phyloP scores from a whole-genome alignment of 2,888 invertebrate genomes.

The Furcula furcula region DNA sequence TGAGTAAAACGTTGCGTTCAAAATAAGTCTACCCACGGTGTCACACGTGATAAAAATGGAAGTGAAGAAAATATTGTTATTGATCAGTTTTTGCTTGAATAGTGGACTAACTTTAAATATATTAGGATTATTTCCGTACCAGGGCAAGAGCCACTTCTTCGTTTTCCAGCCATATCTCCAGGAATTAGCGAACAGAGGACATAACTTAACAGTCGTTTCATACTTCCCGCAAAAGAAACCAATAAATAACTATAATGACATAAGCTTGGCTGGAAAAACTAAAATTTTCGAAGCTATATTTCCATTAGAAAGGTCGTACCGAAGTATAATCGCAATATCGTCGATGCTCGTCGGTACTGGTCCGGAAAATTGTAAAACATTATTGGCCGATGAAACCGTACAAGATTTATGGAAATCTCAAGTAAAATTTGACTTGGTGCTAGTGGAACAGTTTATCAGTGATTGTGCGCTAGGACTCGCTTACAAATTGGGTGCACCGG shows the following conservation, averaged over 20 bases:
- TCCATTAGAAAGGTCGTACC: slow-evolving; percentile 40
- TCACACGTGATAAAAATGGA: slow-evolving; percentile 16
- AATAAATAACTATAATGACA: slow-evolving; percentile 52
- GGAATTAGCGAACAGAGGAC: slow-evolving; percentile 82
- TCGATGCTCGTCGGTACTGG: slow-evolving; percentile 39
- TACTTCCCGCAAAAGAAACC: slow-evolving; percentile 78
- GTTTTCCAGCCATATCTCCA: slow-evolving; percentile 82
- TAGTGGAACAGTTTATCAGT: slow-evolving; percentile 79
- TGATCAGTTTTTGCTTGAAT: slow-evolving; percentile 21
- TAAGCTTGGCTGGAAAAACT: slow-evolving; percentile 49
- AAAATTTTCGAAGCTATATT: slow-evolving; percentile 46
- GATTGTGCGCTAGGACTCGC: slow-evolving; percentile 81
- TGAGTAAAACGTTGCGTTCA: not conserved
- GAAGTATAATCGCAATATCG: slow-evolving; percentile 29
- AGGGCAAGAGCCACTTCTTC: slow-evolving; percentile 86
- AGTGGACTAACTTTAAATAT: slow-evolving; percentile 64
- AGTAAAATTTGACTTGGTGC: slow-evolving; percentile 78
- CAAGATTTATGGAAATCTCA: slow-evolving; percentile 56
- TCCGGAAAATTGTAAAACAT: slow-evolving; percentile 43
- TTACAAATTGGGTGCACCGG: slow-evolving; percentile 73
- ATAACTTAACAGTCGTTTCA: slow-evolving; percentile 85
- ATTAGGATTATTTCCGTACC: slow-evolving; percentile 84
- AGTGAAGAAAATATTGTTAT: slow-evolving; percentile 10
- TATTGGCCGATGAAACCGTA: slow-evolving; percentile 51
- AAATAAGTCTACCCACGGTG: not conserved